Conservation (phyloP, 2,113 vertebrate genomes). For the Ptyas mucosa region DNA sequence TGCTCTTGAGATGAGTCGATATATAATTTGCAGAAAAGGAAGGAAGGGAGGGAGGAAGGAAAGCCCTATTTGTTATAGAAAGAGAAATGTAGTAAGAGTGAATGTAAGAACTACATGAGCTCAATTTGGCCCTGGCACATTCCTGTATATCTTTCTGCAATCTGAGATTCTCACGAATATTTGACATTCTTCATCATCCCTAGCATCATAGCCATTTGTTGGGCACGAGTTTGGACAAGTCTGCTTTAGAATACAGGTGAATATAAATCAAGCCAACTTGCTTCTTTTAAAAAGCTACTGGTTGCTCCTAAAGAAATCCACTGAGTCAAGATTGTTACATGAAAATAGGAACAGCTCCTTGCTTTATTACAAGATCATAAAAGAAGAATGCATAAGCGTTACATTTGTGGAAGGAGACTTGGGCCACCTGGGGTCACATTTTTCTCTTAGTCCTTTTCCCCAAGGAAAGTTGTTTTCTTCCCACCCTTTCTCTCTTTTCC, state of each 20-base stretch:
- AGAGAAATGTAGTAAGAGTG: not conserved
- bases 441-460: not conserved
- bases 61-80: not conserved
- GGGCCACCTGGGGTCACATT: not conserved
- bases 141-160: not conserved
- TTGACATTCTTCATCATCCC: not conserved
- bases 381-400: not conserved
- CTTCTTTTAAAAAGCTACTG: not conserved
- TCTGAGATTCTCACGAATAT: not conserved
- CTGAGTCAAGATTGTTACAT: slow-evolving; percentile 29
- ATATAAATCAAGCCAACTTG: not conserved
- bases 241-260: not conserved
- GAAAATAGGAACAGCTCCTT: slow-evolving; percentile 36
- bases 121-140: not conserved
- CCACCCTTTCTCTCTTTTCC: slow-evolving; percentile 30
- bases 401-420: not conserved
- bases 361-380: slow-evolving; percentile 53
- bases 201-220: not conserved
- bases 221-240: not conserved
- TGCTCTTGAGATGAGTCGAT: not conserved
- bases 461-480: not conserved
- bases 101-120: not conserved
- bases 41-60: not conserved
- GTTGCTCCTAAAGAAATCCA: slow-evolving; percentile 42
- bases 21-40: not conserved